A percentile compares a stretch with the other conserved stretches of the same genome.
These are phyloP conservation scores for Apotomis betuletana DNA, from an alignment of 2,888 invertebrate species.

Conservation along the genomic window DNA sequence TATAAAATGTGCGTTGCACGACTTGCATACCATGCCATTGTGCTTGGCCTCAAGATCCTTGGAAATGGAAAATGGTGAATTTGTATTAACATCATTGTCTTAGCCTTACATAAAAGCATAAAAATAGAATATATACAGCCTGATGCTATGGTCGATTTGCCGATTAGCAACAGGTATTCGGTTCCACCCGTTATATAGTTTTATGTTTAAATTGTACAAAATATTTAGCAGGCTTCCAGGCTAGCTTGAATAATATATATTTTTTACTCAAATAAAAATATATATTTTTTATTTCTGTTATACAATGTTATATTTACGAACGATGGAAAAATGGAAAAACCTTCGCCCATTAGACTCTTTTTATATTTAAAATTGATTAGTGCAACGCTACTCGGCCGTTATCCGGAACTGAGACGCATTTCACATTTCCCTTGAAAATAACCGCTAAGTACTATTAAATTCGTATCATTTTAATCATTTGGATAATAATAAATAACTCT, in stretches of 20 bases:
- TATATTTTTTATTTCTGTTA: too few species aligned
- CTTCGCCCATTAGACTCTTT: too few species aligned
- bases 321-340: too few species aligned
- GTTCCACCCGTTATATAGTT: not conserved
- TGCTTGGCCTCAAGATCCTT: not conserved
- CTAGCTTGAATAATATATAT: not conserved
- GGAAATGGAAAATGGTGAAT: not conserved
- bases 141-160: not conserved
- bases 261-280: too few species aligned
- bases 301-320: too few species aligned
- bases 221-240: not conserved
- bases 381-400: too few species aligned
- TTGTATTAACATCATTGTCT: conserved; percentile 8
- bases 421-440: too few species aligned
- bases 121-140: conserved; percentile 1
- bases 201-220: not conserved
- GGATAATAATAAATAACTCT: too few species aligned
- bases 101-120: not conserved
- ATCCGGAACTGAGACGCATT: too few species aligned
- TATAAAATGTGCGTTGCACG: not conserved
- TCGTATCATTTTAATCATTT: too few species aligned
- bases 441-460: too few species aligned
- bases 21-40: not conserved
- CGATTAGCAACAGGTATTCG: conserved; percentile 13
- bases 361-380: too few species aligned